Evolutionary conservation across 2,797 vertebrate genomes (phyloP).

Genomic region (Acanthurus lineatus): DNA sequence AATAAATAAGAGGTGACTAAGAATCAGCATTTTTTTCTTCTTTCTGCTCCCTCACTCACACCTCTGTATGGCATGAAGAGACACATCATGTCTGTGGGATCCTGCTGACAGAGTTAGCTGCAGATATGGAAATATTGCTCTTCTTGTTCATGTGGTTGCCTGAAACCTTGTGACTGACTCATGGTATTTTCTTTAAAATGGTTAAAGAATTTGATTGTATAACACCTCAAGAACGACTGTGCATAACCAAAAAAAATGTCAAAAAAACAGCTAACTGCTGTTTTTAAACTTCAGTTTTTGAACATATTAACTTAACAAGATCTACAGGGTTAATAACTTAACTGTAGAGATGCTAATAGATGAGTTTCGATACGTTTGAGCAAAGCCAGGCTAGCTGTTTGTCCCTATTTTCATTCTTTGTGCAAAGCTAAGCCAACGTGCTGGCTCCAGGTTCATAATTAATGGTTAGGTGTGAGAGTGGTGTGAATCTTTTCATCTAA

Average conservation of each 20-base stretch:
- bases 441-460: neutral
- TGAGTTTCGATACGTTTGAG: neutral
- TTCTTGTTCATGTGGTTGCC: constrained; percentile 14
- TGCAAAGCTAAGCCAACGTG: neutral
- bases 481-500: neutral
- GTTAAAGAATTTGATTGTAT: too few species aligned
- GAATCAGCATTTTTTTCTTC: constrained; percentile 17
- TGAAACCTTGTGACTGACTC: constrained; percentile 31
- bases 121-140: constrained; percentile 3
- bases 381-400: neutral
- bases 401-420: neutral
- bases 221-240: too few species aligned
- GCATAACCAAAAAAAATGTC: too few species aligned
- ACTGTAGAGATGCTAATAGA: neutral
- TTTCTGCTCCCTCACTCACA: constrained; percentile 19
- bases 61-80: neutral
- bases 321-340: neutral
- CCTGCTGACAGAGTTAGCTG: constrained; percentile 12
- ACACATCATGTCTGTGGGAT: constrained; percentile 12
- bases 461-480: neutral
- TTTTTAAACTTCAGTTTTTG: neutral
- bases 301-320: neutral
- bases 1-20: constrained; percentile 75
- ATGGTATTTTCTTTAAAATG: constrained; percentile 14
- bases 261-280: too few species aligned